These are phyloP conservation scores for Meta bourneti DNA, from an alignment of 2,888 invertebrate genomes.

Conservation along the genomic window DNA sequence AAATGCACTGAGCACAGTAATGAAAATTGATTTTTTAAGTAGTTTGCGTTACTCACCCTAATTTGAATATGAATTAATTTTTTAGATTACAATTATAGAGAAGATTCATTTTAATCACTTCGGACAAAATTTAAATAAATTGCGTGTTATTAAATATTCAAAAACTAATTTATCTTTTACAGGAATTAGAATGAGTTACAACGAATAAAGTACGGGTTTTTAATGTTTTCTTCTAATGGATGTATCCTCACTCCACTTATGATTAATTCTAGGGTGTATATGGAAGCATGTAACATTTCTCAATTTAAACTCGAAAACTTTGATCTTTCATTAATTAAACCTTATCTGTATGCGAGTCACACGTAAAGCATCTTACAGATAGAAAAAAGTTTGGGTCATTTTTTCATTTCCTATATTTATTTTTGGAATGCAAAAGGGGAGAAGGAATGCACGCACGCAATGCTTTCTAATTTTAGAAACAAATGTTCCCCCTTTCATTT, in stretches of 20 bases:
- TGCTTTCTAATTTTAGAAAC: not conserved
- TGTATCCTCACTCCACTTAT: not conserved
- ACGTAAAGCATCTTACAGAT: not conserved
- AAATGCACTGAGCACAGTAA: no score
- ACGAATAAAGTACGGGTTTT: not conserved
- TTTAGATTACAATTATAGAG: no score
- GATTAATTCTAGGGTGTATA: not conserved
- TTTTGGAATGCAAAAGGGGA: not conserved
- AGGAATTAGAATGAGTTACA: no score
- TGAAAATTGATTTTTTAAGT: no score
- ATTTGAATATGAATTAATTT: no score
- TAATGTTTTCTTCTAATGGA: not conserved
- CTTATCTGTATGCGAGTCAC: not conserved
- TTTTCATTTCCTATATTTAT: not conserved
- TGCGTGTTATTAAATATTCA: no score
- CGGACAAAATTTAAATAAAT: no score
- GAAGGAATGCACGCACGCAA: not conserved
- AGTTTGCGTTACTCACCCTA: no score
- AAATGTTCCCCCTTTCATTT: not conserved
- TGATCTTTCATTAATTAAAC: not conserved
- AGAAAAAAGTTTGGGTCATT: not conserved
- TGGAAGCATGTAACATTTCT: not conserved
- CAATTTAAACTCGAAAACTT: not conserved
- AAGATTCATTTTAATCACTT: no score
- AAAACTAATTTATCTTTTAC: no score